Evolutionary conservation across 2,113 vertebrate species (phyloP).

Genomic region (Scalopus aquaticus): DNA sequence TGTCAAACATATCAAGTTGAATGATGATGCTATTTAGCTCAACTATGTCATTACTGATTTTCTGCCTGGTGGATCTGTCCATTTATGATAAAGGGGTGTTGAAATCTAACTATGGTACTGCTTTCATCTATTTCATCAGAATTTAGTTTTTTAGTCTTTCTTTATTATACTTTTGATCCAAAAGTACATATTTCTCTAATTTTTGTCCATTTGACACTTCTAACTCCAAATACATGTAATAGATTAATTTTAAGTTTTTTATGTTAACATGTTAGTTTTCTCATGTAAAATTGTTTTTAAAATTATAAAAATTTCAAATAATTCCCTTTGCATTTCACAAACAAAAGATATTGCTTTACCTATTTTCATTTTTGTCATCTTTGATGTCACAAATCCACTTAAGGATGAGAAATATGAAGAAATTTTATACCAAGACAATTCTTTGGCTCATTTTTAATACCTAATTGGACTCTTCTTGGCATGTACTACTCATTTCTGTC

Average conservation of each 20-base stretch:
- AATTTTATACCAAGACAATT: background rate
- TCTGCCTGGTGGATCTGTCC: background rate
- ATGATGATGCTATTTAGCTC: background rate
- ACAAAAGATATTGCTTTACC: background rate
- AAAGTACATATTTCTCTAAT: background rate
- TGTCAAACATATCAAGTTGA: background rate
- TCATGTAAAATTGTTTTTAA: background rate
- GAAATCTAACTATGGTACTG: background rate
- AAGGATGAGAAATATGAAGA: constrained; percentile 18
- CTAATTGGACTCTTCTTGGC: background rate
- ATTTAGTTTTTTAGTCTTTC: background rate
- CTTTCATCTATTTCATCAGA: background rate
- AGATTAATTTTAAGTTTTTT: background rate
- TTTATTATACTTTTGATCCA: background rate
- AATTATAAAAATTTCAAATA: background rate
- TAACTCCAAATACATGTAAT: background rate
- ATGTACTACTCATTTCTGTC: background rate
- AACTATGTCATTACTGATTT: background rate
- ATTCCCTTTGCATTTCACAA: background rate
- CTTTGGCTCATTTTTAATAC: constrained; percentile 25
- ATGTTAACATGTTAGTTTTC: background rate
- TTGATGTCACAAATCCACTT: constrained; percentile 39
- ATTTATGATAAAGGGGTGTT: background rate
- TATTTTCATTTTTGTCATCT: constrained; percentile 27
- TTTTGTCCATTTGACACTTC: background rate